Evolutionary conservation across 2,113 vertebrate species (phyloP).

Genomic region (Pantherophis guttatus): DNA sequence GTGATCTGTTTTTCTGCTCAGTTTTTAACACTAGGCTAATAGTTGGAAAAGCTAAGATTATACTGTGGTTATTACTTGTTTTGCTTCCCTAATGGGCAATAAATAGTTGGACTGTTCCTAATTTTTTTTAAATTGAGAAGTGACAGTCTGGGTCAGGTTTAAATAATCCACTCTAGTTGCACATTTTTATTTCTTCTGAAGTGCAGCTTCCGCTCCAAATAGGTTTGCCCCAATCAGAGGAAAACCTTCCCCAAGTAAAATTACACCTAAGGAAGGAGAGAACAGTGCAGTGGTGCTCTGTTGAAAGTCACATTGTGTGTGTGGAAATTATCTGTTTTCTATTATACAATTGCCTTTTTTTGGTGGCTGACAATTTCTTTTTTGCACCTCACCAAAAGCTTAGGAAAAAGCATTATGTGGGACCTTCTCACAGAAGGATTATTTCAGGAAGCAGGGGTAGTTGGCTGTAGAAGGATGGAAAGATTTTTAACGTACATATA

Average conservation of each 20-base stretch:
- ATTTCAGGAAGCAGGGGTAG: background rate
- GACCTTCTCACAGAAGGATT: background rate
- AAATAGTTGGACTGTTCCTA: background rate
- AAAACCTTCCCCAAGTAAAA: background rate
- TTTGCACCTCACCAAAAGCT: background rate
- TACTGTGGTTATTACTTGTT: background rate
- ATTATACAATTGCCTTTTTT: background rate
- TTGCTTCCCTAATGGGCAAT: background rate
- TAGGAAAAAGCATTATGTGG: background rate
- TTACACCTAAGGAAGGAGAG: background rate
- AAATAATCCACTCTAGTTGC: background rate
- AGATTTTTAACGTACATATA: background rate
- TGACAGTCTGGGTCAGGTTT: background rate
- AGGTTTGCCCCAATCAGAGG: background rate
- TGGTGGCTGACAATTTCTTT: background rate
- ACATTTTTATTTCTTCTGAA: background rate
- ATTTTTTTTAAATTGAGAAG: background rate
- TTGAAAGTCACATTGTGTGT: background rate
- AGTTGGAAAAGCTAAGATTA: constrained; percentile 1
- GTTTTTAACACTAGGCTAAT: background rate
- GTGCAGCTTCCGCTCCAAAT: background rate
- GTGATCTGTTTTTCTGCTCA: background rate
- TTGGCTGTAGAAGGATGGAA: background rate
- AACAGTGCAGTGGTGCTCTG: background rate
- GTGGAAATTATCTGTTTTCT: background rate